A percentile compares a stretch with the other conserved stretches of the same genome.
phyloP scores from a whole-genome alignment of 2,888 invertebrate genomes.

The Tetropium fuscum region DNA sequence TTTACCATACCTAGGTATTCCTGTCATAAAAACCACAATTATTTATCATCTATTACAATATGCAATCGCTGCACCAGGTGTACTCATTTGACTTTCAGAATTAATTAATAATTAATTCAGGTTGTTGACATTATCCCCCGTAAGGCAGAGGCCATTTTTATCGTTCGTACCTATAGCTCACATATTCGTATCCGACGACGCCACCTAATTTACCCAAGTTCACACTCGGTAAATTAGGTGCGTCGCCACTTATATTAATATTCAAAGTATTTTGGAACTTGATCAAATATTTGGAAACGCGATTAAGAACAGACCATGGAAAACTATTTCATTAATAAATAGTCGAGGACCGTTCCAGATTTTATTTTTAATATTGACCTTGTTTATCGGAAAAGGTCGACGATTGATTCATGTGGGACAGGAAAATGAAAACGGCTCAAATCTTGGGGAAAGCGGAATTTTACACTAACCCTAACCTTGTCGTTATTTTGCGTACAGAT shows the following conservation, averaged over 20 bases:
- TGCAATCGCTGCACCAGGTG: slow-evolving; percentile 21
- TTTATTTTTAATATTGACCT: slow-evolving; percentile 7
- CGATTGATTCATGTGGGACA: slow-evolving; percentile 1
- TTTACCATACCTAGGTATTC: neutral
- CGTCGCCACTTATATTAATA: no score
- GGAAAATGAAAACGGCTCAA: no score
- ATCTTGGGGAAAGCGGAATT: no score
- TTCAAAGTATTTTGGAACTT: slow-evolving; percentile 10
- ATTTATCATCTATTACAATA: slow-evolving; percentile 8
- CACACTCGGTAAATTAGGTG: no score
- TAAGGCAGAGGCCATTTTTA: no score
- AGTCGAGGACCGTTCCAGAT: neutral
- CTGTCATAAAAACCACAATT: neutral
- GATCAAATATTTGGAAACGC: neutral
- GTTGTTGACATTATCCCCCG: slow-evolving; percentile 35
- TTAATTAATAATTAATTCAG: slow-evolving; percentile 30
- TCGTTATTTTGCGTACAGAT: no score
- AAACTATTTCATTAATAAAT: neutral
- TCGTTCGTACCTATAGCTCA: no score
- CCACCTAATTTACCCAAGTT: no score
- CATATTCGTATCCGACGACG: no score
- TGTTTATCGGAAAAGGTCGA: neutral
- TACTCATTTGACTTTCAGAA: slow-evolving; percentile 29
- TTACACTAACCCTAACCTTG: no score
- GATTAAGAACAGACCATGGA: neutral